Evolutionary conservation across 1,140 invertebrate genomes (phyloP), one percentile per base, ranked within the genome.

Genomic region (Pemphigus obesinymphae): DNA sequence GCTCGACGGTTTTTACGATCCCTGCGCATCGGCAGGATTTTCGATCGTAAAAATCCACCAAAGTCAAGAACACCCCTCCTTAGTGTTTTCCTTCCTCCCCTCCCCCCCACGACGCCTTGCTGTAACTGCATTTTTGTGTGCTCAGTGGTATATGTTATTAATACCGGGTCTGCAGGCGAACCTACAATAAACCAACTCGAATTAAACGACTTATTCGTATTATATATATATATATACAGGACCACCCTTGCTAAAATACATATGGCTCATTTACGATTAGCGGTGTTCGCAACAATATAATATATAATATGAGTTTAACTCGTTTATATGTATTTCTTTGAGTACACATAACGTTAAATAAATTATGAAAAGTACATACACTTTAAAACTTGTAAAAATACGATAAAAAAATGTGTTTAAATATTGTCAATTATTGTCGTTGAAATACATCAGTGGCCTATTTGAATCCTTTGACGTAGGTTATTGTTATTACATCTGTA

Each of bases 31-130:
- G 34, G n/a, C n/a, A n/a, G 73, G 75, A 78, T 78, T 78, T 45
- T 78, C 75, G 55, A 78, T 78, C 75, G 53, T 78, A 78, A 78
- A 78, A 78, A 29, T 78, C 53, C 34, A 20, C 75, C 37, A 43
- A 29, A 78, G 5, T 43, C 75, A 48, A 78, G 55, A 78, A 58
- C 55, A 10, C 29, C 75, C 50, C 75, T 58, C 23, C 23, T n/a
- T n/a, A n/a, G n/a, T n/a, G 53, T 37, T 23, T 55, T 20, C 23
- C 23, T 37, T 58, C 31, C 13, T 78, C 26, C n/a, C 17, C 2
- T 70, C 3, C 2, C 5, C n/a, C n/a, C n/a, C n/a, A n/a, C n/a
- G n/a, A n/a, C n/a, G n/a, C n/a, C n/a, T n/a, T n/a, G n/a, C n/a
- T n/a, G n/a, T n/a, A n/a, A n/a, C n/a, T n/a, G n/a, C 34, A 13